These are phyloP conservation scores for Eledone cirrhosa DNA, from an alignment of 2,888 invertebrate species.

Conservation along the genomic window DNA sequence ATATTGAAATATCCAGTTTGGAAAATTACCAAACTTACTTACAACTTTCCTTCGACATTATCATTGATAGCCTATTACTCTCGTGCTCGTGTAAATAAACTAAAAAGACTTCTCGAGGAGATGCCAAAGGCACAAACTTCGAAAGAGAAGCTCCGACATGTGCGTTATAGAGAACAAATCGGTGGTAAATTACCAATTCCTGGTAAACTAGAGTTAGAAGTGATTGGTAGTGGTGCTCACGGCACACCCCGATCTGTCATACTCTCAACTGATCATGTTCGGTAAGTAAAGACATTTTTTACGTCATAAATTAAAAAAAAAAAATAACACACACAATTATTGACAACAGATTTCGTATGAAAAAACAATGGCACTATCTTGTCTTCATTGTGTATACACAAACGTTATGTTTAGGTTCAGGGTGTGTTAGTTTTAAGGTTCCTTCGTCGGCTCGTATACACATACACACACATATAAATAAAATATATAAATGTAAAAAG, in stretches of 20 bases:
- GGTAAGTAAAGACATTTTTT: conserved; percentile 32
- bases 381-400: too few relatives aligned
- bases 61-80: not conserved
- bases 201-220: conserved; percentile 40
- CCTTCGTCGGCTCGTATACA: too few relatives aligned
- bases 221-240: conserved; percentile 44
- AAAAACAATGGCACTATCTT: too few relatives aligned
- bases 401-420: too few relatives aligned
- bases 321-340: too few relatives aligned
- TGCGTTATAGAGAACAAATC: conserved; percentile 35
- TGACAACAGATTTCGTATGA: too few relatives aligned
- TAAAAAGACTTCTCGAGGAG: not conserved
- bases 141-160: conserved; percentile 35
- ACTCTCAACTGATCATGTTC: conserved; percentile 41
- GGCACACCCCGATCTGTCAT: conserved; percentile 40
- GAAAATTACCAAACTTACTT: not conserved
- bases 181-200: conserved; percentile 39
- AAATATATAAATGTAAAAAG: too few relatives aligned
- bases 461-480: too few relatives aligned
- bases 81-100: not conserved
- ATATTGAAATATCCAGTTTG: not conserved
- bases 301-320: too few relatives aligned
- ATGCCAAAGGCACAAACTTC: conserved; percentile 31
- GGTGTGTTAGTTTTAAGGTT: too few relatives aligned
- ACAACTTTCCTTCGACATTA: too few relatives aligned